Evolutionary conservation across 2,888 invertebrate species (phyloP).

Genomic region (Volucella inanis): DNA sequence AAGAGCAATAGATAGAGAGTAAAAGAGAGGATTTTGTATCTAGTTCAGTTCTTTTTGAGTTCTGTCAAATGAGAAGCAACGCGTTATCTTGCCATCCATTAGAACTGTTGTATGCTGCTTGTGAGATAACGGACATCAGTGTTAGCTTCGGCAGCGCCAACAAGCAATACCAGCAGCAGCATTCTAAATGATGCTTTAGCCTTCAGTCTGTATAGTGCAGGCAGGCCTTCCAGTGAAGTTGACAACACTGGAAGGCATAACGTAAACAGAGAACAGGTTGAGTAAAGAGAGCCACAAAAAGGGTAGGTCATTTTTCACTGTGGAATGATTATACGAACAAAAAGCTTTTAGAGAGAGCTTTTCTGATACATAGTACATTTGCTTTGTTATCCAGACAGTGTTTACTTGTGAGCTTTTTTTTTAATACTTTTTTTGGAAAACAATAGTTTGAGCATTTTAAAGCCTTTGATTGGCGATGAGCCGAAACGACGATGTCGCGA

Average conservation of each 20-base stretch:
- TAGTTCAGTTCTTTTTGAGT: slow-evolving; percentile 22
- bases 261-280: slow-evolving; percentile 65
- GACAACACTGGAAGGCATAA: slow-evolving; percentile 53
- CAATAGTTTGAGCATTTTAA: too few relatives aligned
- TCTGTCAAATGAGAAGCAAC: slow-evolving; percentile 36
- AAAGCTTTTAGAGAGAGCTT: slow-evolving; percentile 56
- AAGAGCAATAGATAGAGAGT: slow-evolving; percentile 14
- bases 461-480: too few relatives aligned
- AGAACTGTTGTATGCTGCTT: slow-evolving; percentile 30
- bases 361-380: neutral
- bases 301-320: slow-evolving; percentile 44
- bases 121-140: slow-evolving; percentile 21
- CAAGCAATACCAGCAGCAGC: slow-evolving; percentile 6
- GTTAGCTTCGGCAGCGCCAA: too few relatives aligned
- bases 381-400: slow-evolving; percentile 49
- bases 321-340: neutral
- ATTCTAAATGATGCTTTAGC: slow-evolving; percentile 19
- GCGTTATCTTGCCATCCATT: slow-evolving; percentile 50
- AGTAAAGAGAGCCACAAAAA: slow-evolving; percentile 6
- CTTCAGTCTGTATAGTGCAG: slow-evolving; percentile 15
- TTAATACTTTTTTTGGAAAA: neutral
- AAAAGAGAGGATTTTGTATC: slow-evolving; percentile 32
- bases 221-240: slow-evolving; percentile 51
- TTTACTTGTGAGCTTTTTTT: neutral
- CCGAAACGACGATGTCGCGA: too few relatives aligned